Percentiles rank a stretch among this genome's conserved stretches.
These are phyloP conservation scores for Thera britannica DNA, from an alignment of 2,888 invertebrate genomes.

Conservation along the genomic window DNA sequence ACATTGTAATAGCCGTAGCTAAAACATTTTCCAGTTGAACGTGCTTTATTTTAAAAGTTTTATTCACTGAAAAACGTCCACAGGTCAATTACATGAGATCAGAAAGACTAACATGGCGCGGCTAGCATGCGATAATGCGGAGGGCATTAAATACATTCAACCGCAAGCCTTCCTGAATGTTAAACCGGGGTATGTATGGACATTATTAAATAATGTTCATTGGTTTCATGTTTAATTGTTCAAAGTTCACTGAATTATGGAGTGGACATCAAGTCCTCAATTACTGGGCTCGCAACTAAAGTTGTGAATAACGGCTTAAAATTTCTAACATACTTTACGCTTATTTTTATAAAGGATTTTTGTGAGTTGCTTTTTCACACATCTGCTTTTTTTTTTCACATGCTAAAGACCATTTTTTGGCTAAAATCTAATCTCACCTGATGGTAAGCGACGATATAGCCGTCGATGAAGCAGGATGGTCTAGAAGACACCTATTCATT, in stretches of 20 bases:
- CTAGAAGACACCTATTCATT: too few relatives aligned
- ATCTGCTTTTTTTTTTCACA: too few relatives aligned
- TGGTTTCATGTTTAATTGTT: conserved; percentile 10
- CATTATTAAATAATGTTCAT: conserved; percentile 31
- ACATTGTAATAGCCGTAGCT: conserved; percentile 39
- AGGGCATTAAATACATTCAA: conserved; percentile 69
- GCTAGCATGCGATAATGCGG: conserved; percentile 68
- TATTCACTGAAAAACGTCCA: conserved; percentile 37
- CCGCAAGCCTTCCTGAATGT: conserved; percentile 63
- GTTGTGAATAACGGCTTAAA: too few relatives aligned
- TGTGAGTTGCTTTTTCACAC: too few relatives aligned
- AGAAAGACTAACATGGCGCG: conserved; percentile 70
- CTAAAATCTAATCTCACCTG: too few relatives aligned
- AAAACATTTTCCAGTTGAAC: conserved; percentile 39
- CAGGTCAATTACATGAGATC: conserved; percentile 67
- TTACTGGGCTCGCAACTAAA: background rate
- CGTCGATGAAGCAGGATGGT: too few relatives aligned
- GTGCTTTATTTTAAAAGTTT: conserved; percentile 34
- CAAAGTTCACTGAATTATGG: conserved; percentile 11
- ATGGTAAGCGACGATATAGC: too few relatives aligned
- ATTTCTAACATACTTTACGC: too few relatives aligned
- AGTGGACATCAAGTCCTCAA: background rate
- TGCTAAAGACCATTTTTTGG: too few relatives aligned
- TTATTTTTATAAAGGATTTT: too few relatives aligned
- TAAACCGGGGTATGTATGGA: conserved; percentile 52